Evolutionary conservation across 2,113 vertebrate species (phyloP), one percentile per base, ranked within the genome.

Genomic region (Baryphthengus martii): DNA sequence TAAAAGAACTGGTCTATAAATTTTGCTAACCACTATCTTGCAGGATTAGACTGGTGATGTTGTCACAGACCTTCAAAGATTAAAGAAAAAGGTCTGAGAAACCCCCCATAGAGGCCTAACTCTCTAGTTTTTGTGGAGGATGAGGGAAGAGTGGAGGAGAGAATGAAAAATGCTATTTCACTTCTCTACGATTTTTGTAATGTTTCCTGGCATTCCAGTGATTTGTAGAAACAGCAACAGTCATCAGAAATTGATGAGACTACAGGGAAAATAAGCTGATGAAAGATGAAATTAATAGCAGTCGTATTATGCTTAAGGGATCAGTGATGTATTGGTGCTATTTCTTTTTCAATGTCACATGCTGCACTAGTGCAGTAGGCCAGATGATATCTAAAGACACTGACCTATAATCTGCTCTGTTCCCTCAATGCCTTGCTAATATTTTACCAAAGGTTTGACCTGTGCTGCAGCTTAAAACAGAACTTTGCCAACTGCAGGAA

Each of bases 261-360:
- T 79, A 61, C n/a, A 90, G 66, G 42, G 52, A 82, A 62, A 81
- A 44, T 94, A 91, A 90, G 71, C n/a, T 4, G 5, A 81, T 82
- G 93, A 79, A 92, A 89, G 81, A 75, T 65, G 44, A 93, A 96
- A 93, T 96, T 90, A 97, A 95, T 93, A 91, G 81, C 55, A 75
- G 79, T 79, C 42, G 3, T 94, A 62, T 89, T 89, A 76, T 89
- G 53, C 78, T 72, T 89, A 91, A 89, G 39, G 58, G 84, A 85
- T 95, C 82, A 58, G 25, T 93, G 93, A 89, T 84, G n/a, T 86
- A 94, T 93, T 53, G 80, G 72, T 92, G 81, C 86, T 92, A 42
- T 87, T 93, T 92, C 72, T 67, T 88, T 93, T 68, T 71, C 88
- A 91, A 21, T 89, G 96, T 86, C 85, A 89, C 44, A 68, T 21